Percentiles rank a stretch among this genome's conserved stretches.
Conservation (phyloP, 1,140 invertebrate genomes). For the Trichonephila inaurata region DNA sequence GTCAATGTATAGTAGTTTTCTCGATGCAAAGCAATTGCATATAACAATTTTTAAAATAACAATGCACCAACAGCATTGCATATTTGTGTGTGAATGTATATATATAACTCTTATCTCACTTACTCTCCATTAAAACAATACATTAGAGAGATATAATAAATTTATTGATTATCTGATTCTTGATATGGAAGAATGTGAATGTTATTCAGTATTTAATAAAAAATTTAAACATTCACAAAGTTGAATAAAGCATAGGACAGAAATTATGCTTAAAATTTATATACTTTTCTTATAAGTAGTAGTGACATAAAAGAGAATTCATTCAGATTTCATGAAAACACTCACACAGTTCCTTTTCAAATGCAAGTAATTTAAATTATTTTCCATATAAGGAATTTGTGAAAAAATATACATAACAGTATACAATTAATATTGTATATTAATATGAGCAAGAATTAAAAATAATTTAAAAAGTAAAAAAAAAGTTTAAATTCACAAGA, state of each 20-base stretch:
- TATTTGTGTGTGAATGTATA: background rate
- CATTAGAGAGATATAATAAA: background rate
- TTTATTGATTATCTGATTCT: constrained; percentile 8
- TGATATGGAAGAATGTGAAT: constrained; percentile 38
- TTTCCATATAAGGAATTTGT: background rate
- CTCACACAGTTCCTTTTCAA: background rate
- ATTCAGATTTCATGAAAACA: background rate
- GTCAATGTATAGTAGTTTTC: background rate
- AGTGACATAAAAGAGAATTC: background rate
- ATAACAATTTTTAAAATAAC: background rate
- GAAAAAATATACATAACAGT: background rate
- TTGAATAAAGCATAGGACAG: background rate
- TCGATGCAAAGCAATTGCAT: background rate
- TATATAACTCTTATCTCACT: background rate
- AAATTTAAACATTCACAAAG: background rate
- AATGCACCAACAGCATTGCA: background rate
- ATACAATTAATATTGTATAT: background rate
- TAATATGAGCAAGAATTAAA: background rate
- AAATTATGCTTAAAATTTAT: background rate
- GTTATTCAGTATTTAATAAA: background rate
- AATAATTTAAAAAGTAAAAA: background rate
- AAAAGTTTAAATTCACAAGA: background rate
- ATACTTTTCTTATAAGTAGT: background rate
- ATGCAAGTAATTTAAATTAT: background rate
- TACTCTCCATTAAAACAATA: background rate